Evolutionary conservation across 2,888 invertebrate genomes (phyloP), one percentile per base, ranked within the genome.

Genomic region (Poecilobothrus nobilitatus): DNA sequence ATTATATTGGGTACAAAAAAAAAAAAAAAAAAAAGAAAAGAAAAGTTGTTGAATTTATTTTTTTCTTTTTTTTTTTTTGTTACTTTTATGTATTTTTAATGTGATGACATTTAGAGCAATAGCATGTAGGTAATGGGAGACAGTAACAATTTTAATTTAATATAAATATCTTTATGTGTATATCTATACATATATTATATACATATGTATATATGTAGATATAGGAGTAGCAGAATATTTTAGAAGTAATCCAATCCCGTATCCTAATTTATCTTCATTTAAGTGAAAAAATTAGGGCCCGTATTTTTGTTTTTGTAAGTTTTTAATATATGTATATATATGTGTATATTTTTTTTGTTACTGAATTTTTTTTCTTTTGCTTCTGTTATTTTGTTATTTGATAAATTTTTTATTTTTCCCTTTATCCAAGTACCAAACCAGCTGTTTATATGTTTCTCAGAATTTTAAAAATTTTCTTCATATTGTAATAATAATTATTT

Each of bases 251-350:
- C 53, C 53, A 53, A 53, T 53, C 53, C 53, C 53, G 53, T 18
- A 53, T 53, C 53, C 53, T 53, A 53, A 53, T 53, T 53, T 53
- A 53, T 53, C 53, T 53, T 53, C 12, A 53, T 53, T 53, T 53
- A 53, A 53, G 53, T 53, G 53, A 53, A 53, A 53, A 27, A 27
- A 53, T 53, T 53, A 53, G 53, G 53, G 53, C 53, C 53, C 53
- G 53, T 53, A 53, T 53, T 53, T 53, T 53, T 53, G 53, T 53
- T 27, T 27, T 27, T 27, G 27, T 27, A 27, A 27, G 5, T 27
- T 53, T 9, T 53, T 37, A 37, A 8, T 37, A 8, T 37, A 37
- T 37, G n/a, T n/a, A n/a, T n/a, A n/a, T n/a, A n/a, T n/a, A n/a
- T n/a, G n/a, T 37, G 37, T 37, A 10, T 37, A 2, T 37, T 37